Evolutionary conservation across 2,113 vertebrate species (phyloP).

Genomic region (Isurus oxyrinchus): DNA sequence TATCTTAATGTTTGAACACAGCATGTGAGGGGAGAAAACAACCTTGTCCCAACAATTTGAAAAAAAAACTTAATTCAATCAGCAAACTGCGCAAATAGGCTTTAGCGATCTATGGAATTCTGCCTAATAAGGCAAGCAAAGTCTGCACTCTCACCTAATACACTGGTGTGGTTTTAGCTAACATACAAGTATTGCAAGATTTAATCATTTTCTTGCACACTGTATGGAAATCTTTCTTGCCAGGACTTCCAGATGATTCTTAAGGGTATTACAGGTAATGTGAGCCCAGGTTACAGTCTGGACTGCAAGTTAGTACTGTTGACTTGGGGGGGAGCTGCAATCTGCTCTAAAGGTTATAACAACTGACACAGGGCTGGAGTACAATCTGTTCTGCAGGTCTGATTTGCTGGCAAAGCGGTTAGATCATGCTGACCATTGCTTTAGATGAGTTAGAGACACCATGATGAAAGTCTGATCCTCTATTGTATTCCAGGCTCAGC

Average conservation of each 20-base stretch:
- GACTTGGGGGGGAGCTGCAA: background rate
- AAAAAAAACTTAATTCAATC: background rate
- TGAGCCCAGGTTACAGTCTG: background rate
- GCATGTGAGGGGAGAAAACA: background rate
- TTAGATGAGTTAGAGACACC: background rate
- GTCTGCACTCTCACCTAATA: background rate
- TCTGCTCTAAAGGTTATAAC: constrained; percentile 16
- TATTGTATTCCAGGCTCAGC: too few relatives aligned
- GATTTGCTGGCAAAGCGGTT: background rate
- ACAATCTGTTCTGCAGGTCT: background rate
- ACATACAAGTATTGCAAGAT: background rate
- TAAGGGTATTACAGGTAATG: background rate
- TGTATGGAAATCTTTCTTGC: background rate
- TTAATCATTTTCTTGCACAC: background rate
- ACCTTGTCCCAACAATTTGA: background rate
- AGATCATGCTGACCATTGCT: background rate
- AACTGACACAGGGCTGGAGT: background rate
- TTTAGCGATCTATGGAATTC: too few relatives aligned
- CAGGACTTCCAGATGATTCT: background rate
- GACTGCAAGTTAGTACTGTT: background rate
- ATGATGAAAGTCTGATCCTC: background rate
- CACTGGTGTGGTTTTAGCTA: background rate
- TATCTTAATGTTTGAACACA: background rate
- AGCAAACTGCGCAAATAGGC: background rate
- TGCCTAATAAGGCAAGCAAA: background rate